Evolutionary conservation across 2,113 vertebrate species (phyloP).

Genomic region (Merops nubicus): DNA sequence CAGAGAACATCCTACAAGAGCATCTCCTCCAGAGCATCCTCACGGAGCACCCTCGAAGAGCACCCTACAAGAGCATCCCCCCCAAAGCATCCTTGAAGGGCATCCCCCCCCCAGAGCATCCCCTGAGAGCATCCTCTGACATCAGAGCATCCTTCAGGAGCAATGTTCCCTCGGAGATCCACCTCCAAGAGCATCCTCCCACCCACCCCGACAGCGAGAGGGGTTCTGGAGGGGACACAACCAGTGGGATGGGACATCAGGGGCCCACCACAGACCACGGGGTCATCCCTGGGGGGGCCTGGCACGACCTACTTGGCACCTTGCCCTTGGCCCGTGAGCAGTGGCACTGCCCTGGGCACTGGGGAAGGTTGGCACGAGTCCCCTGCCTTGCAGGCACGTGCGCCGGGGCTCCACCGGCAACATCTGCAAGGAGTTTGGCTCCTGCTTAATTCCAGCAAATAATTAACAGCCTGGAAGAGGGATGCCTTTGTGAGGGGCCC

Average conservation of each 20-base stretch:
- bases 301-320: fast-evolving
- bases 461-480: conserved; percentile 14
- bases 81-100: neutral
- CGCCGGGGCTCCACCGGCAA: neutral
- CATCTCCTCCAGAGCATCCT: neutral
- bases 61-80: neutral
- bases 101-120: no score
- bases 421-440: conserved; percentile 17
- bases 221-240: neutral
- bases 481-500: conserved; percentile 6
- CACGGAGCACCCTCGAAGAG: neutral
- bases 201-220: neutral
- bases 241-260: fast-evolving
- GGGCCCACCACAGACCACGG: fast-evolving
- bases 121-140: neutral
- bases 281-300: fast-evolving
- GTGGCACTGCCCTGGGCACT: fast-evolving
- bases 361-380: neutral
- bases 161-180: fast-evolving
- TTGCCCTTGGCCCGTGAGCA: fast-evolving
- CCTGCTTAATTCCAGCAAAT: conserved; percentile 12
- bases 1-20: fast-evolving
- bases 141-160: neutral
- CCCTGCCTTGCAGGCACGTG: neutral
- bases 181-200: neutral